These are phyloP conservation scores for Paratilapia polleni DNA, from an alignment of 2,113 vertebrate genomes.

Conservation along the genomic window DNA sequence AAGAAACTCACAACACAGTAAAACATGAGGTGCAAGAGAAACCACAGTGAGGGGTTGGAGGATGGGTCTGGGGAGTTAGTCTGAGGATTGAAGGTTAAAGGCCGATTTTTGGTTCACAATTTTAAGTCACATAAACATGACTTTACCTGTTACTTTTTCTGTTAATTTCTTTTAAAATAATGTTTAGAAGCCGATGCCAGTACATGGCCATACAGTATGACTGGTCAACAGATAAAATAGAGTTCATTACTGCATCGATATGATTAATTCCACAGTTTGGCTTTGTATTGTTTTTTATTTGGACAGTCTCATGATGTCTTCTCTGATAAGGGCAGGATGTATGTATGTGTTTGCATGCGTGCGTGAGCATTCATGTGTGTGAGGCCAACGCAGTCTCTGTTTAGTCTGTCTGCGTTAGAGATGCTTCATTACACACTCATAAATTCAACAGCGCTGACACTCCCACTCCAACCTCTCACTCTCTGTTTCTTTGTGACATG, in stretches of 20 bases:
- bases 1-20: background rate
- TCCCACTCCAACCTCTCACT: conserved; percentile 39
- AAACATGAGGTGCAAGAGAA: conserved; percentile 27
- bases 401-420: conserved; percentile 68
- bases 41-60: background rate
- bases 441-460: conserved; percentile 60
- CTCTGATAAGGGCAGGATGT: background rate
- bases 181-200: no score
- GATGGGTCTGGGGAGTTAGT: background rate
- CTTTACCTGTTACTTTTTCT: background rate
- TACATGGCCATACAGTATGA: background rate
- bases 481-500: conserved; percentile 32
- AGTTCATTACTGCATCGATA: background rate
- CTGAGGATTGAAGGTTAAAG: background rate
- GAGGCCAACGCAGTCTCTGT: conserved; percentile 49
- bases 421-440: conserved; percentile 66
- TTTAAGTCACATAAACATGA: background rate
- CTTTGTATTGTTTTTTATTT: background rate
- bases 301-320: background rate
- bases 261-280: background rate
- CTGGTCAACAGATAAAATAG: background rate
- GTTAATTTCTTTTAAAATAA: background rate
- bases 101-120: background rate
- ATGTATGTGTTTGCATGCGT: conserved; percentile 9
- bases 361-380: background rate